Evolutionary conservation across 2,797 vertebrate species (phyloP).

Genomic region (Crenuchus spilurus): DNA sequence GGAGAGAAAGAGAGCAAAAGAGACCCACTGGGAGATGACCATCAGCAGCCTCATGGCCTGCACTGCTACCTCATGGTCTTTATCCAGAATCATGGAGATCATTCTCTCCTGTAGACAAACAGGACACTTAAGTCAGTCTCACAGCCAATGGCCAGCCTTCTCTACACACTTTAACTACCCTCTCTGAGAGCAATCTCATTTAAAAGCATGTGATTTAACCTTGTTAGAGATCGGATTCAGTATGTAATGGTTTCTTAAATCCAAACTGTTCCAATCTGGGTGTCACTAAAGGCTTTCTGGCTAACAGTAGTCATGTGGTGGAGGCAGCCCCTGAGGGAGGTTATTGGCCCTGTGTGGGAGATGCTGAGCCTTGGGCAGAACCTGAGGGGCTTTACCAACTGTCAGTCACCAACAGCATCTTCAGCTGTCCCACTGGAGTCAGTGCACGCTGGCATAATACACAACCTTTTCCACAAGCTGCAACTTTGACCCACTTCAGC

Average conservation of each 20-base stretch:
- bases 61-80: constrained; percentile 90
- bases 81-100: constrained; percentile 92
- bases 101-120: constrained; percentile 83
- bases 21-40: constrained; percentile 83
- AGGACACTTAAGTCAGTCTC: constrained; percentile 7
- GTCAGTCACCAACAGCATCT: constrained; percentile 50
- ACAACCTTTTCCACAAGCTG: neutral
- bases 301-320: constrained; percentile 33
- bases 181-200: constrained; percentile 40
- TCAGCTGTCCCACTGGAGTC: constrained; percentile 19
- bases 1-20: constrained; percentile 45
- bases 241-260: constrained; percentile 35
- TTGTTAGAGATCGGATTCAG: constrained; percentile 16
- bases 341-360: constrained; percentile 38
- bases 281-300: constrained; percentile 4
- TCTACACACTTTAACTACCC: constrained; percentile 34
- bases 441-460: constrained; percentile 1
- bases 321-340: constrained; percentile 30
- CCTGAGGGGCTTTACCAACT: constrained; percentile 47
- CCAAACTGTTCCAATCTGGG: constrained; percentile 25
- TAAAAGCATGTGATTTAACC: constrained; percentile 8
- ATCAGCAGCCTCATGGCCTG: constrained; percentile 90
- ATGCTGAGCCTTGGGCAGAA: constrained; percentile 50
- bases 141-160: constrained; percentile 2
- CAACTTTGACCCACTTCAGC: constrained; percentile 10